These are phyloP conservation scores for Sebastes glaucus DNA, from an alignment of 2,797 vertebrate species.

Conservation along the genomic window DNA sequence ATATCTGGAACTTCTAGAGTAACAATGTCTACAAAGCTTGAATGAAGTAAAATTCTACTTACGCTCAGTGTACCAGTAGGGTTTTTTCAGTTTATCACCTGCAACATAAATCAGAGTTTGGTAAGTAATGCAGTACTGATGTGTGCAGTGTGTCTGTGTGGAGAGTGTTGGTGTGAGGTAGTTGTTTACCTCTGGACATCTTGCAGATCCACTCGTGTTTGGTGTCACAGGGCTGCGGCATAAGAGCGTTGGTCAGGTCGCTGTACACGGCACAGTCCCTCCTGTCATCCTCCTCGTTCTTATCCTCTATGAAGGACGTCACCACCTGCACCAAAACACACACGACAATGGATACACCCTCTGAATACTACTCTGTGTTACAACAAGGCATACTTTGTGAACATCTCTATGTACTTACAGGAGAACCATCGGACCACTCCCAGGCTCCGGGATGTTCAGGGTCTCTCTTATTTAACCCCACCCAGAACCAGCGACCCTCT, in stretches of 20 bases:
- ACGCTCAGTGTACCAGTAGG: constrained; percentile 87
- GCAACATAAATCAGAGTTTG: constrained; percentile 33
- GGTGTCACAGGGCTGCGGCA: constrained; percentile 84
- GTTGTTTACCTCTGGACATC: constrained; percentile 86
- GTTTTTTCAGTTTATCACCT: constrained; percentile 80
- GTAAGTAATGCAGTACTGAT: neutral
- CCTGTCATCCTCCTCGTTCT: constrained; percentile 85
- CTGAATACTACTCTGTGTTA: neutral
- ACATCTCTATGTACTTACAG: constrained; percentile 79
- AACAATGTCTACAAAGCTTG: neutral
- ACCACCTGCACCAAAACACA: constrained; percentile 83
- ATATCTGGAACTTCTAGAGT: neutral
- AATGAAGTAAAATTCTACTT: constrained; percentile 58
- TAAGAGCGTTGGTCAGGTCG: constrained; percentile 80
- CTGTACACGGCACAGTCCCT: constrained; percentile 89
- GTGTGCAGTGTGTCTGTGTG: neutral
- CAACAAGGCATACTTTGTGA: neutral
- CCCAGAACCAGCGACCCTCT: constrained; percentile 94
- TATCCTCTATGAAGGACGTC: constrained; percentile 88
- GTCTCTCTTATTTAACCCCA: constrained; percentile 94
- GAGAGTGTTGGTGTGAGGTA: neutral
- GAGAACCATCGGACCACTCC: constrained; percentile 93
- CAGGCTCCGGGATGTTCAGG: constrained; percentile 84
- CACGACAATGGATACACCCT: neutral
- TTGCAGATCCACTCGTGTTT: constrained; percentile 97